These are phyloP conservation scores for Thera obeliscata DNA, from an alignment of 2,888 invertebrate genomes.

Conservation along the genomic window DNA sequence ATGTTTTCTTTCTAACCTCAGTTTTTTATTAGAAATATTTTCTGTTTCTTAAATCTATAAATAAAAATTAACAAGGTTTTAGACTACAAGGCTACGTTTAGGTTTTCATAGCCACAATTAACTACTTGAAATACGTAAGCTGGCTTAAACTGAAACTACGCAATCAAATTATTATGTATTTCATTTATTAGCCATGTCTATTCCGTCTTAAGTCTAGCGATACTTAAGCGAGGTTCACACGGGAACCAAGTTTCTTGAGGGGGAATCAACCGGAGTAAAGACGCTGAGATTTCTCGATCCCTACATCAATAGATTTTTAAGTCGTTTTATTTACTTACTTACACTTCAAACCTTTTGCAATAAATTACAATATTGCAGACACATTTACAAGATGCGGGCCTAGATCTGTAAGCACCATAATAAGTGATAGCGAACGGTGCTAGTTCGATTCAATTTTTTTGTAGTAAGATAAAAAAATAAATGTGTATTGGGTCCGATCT, in stretches of 20 bases:
- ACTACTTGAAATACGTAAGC: not conserved
- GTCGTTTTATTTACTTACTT: constrained; percentile 20
- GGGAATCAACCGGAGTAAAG: constrained; percentile 58
- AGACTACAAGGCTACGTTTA: too few relatives aligned
- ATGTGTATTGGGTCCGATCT: too few relatives aligned
- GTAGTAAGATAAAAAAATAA: not conserved
- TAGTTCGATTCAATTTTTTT: not conserved
- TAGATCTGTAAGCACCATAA: too few relatives aligned
- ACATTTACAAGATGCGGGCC: not conserved
- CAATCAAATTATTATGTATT: not conserved
- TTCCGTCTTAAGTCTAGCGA: constrained; percentile 44
- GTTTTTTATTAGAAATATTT: too few relatives aligned
- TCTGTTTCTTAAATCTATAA: too few relatives aligned
- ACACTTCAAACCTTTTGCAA: too few relatives aligned
- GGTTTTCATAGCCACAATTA: not conserved
- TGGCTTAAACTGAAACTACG: too few relatives aligned
- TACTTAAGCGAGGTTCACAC: constrained; percentile 69
- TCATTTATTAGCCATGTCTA: constrained; percentile 14
- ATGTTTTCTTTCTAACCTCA: too few relatives aligned
- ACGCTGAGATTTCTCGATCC: constrained; percentile 48
- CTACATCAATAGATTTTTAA: constrained; percentile 24
- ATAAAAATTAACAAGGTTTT: too few relatives aligned
- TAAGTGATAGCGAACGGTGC: not conserved
- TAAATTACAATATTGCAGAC: too few relatives aligned
- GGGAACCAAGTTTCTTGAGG: constrained; percentile 79